Evolutionary conservation across 2,888 invertebrate genomes (phyloP).

Genomic region (Stenchaetothrips biformis): DNA sequence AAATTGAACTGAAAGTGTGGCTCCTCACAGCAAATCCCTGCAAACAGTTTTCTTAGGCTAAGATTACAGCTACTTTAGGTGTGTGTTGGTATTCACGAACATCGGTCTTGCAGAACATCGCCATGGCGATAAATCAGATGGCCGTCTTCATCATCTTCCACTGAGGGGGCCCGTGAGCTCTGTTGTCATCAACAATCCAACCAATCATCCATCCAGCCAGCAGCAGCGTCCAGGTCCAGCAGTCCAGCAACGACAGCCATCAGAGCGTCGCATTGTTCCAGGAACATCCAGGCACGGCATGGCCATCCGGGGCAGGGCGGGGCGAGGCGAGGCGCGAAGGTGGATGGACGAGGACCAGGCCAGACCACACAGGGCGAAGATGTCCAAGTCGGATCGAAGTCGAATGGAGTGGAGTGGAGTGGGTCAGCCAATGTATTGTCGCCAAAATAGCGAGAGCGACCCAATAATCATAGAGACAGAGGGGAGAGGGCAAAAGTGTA

Average conservation of each 20-base stretch:
- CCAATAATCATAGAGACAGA: conserved; percentile 61
- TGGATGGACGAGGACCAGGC: neutral
- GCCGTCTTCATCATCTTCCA: conserved; percentile 99
- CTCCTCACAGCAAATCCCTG: conserved; percentile 11
- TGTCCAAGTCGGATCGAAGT: conserved; percentile 18
- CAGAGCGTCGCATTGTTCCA: conserved; percentile 27
- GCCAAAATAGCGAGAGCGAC: conserved; percentile 36
- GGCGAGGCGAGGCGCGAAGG: conserved; percentile 15
- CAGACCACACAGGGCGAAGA: conserved; percentile 13
- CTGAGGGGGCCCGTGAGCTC: conserved; percentile 79
- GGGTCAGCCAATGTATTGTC: conserved; percentile 22
- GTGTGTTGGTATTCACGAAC: conserved; percentile 76
- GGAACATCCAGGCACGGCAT: conserved; percentile 27
- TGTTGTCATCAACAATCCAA: conserved; percentile 48
- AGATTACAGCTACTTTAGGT: conserved; percentile 28
- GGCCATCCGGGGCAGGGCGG: conserved; percentile 5
- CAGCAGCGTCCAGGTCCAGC: conserved; percentile 3
- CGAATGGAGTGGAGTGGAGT: neutral
- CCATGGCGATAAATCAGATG: conserved; percentile 99
- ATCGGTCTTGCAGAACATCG: conserved; percentile 98
- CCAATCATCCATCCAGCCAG: conserved; percentile 29
- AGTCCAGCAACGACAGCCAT: conserved; percentile 25
- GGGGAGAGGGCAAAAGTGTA: conserved; percentile 58
- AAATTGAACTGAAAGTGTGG: conserved; percentile 24
- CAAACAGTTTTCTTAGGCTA: neutral